Conservation (phyloP, 2,113 vertebrate species). For the Merops nubicus region DNA sequence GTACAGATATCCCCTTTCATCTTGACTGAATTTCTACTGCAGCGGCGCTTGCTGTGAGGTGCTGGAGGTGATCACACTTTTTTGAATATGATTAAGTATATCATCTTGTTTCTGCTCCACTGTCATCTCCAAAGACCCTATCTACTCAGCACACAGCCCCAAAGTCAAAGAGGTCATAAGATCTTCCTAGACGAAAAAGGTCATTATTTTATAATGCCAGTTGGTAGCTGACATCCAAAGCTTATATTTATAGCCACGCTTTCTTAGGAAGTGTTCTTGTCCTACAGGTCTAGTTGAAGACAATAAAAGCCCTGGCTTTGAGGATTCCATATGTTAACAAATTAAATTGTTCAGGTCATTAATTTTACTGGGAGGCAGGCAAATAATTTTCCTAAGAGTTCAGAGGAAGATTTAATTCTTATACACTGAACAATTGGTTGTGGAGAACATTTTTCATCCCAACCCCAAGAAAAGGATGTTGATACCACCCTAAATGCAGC, state of each 20-base stretch:
- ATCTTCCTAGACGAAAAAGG: neutral
- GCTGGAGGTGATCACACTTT: slow-evolving; percentile 21
- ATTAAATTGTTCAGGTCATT: neutral
- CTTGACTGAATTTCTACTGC: neutral
- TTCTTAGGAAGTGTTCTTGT: slow-evolving; percentile 1
- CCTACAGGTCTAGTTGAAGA: neutral
- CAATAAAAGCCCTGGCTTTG: neutral
- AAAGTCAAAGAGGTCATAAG: neutral
- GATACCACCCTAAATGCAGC: neutral
- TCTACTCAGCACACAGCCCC: neutral
- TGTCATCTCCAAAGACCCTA: slow-evolving; percentile 29
- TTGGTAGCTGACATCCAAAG: slow-evolving; percentile 11
- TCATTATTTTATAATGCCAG: slow-evolving; percentile 26
- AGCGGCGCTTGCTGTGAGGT: neutral
- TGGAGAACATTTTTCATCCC: neutral
- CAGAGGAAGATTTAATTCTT: neutral
- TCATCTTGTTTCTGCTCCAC: neutral
- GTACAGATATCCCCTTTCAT: neutral
- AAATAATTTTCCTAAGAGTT: neutral
- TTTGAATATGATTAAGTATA: slow-evolving; percentile 23
- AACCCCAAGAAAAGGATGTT: neutral
- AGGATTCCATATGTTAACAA: neutral
- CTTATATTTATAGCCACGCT: slow-evolving; percentile 10
- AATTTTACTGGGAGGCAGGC: neutral
- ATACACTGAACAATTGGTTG: neutral